Evolutionary conservation across 2,888 invertebrate genomes (phyloP), one percentile per base, ranked within the genome.

Genomic region (Lepetodrilus schrolli): DNA sequence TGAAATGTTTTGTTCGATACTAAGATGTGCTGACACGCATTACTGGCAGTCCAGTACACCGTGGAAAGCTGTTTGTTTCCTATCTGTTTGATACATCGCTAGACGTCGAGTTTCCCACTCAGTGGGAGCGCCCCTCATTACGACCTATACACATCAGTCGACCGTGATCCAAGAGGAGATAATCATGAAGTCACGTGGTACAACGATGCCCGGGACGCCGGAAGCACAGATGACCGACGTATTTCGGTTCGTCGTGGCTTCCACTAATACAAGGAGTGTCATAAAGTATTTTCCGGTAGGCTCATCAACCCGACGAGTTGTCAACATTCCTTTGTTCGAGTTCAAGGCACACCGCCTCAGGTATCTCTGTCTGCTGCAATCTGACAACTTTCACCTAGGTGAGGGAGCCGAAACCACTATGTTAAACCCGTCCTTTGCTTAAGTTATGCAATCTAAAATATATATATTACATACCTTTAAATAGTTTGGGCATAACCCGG

Each of bases 41-140:
- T 30, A 58, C 58, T 23, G 58, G 17, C 26, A 34, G 26, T 17
- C 30, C 26, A 34, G 58, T 26, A 30, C 34, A 13, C 17, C n/a
- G n/a, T n/a, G n/a, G n/a, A n/a, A n/a, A n/a, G n/a, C n/a, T n/a
- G n/a, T n/a, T n/a, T n/a, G n/a, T n/a, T n/a, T n/a, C n/a, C n/a
- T n/a, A n/a, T n/a, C n/a, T n/a, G n/a, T n/a, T n/a, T n/a, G n/a
- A n/a, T n/a, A n/a, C n/a, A n/a, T n/a, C n/a, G n/a, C n/a, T n/a
- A n/a, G n/a, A n/a, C n/a, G n/a, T n/a, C n/a, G n/a, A n/a, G n/a
- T 34, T 58, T 58, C 58, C 58, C 30, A 58, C 17, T 58, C 30
- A 58, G 17, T 58, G 58, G n/a, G 17, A 30, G 34, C 34, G 26
- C 7, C 58, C 58, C 26, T 58, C 58, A 58, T 30, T 34, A 58